Conservation (phyloP, 1,140 invertebrate species). For the Cydia strobilella region DNA sequence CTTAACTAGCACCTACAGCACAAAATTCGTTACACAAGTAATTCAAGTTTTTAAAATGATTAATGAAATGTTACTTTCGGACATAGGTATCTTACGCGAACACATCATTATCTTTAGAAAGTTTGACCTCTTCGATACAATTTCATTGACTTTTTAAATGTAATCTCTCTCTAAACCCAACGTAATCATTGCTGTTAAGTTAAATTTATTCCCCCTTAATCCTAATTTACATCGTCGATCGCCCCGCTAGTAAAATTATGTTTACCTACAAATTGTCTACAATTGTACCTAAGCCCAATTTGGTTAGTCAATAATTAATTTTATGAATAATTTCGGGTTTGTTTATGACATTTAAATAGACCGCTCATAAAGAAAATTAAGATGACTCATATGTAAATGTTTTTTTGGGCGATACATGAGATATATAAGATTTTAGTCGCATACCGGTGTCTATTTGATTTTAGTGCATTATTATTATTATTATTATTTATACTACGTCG, state of each 20-base stretch:
- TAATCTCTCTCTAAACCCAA: conserved; percentile 9
- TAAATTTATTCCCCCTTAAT: conserved; percentile 22
- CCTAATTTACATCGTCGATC: not conserved
- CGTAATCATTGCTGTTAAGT: not conserved
- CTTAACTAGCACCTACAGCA: too few species aligned
- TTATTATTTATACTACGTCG: too few species aligned
- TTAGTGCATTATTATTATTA: too few species aligned
- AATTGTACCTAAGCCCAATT: not conserved
- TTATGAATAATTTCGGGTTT: not conserved
- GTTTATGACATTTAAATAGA: not conserved
- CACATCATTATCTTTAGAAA: conserved; percentile 3
- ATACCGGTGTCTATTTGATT: too few species aligned
- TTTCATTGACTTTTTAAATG: conserved; percentile 8
- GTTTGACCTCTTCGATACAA: not conserved
- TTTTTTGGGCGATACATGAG: not conserved
- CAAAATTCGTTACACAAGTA: not conserved
- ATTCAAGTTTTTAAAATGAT: not conserved
- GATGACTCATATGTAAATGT: not conserved
- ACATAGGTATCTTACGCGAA: not conserved
- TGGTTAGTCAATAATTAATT: not conserved
- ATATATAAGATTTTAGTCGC: too few species aligned
- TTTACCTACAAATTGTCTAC: conserved; percentile 13
- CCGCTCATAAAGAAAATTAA: not conserved
- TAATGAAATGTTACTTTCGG: not conserved
- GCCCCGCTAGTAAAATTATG: not conserved